Conservation (phyloP, 1,140 invertebrate species). For the Drosophila pectinifera region DNA sequence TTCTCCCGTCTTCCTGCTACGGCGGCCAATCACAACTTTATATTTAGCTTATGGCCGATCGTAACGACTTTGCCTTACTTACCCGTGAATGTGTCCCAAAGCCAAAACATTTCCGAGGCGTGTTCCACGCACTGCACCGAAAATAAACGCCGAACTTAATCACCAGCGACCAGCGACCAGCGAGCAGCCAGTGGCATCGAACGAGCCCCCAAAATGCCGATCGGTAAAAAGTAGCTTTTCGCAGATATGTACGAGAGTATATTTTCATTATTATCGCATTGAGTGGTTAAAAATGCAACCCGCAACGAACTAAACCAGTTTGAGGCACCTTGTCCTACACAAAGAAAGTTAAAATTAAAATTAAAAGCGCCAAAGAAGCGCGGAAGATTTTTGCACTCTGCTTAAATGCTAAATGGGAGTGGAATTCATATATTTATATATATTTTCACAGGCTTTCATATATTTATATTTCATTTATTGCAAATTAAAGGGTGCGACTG, state of each 20-base stretch:
- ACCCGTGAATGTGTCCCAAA: conserved; percentile 18
- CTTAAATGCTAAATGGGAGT: conserved; percentile 17
- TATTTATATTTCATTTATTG: conserved; percentile 30
- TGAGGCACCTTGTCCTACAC: conserved; percentile 48
- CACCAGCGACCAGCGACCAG: conserved; percentile 39
- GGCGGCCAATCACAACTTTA: conserved; percentile 48
- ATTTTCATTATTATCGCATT: conserved; percentile 63
- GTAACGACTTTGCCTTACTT: conserved; percentile 75
- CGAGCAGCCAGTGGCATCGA: conserved; percentile 29
- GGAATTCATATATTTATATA: conserved; percentile 36
- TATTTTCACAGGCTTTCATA: conserved; percentile 20
- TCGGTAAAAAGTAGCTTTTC: conserved; percentile 52
- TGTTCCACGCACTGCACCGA: conserved; percentile 44
- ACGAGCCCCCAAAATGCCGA: conserved; percentile 71
- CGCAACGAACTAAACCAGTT: conserved; percentile 57
- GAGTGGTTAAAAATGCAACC: conserved; percentile 61
- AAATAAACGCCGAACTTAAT: conserved; percentile 69
- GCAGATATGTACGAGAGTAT: conserved; percentile 41
- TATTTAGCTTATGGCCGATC: conserved; percentile 59
- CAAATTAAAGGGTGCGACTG: conserved; percentile 55
- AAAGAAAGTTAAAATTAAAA: conserved; percentile 81
- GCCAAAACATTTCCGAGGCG: conserved; percentile 64
- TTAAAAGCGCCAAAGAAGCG: conserved; percentile 49
- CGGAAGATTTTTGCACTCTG: conserved; percentile 41
- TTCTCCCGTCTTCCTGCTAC: conserved; percentile 5